phyloP scores from a whole-genome alignment of 2,113 vertebrate species.

The Brienomyrus brachyistius region DNA sequence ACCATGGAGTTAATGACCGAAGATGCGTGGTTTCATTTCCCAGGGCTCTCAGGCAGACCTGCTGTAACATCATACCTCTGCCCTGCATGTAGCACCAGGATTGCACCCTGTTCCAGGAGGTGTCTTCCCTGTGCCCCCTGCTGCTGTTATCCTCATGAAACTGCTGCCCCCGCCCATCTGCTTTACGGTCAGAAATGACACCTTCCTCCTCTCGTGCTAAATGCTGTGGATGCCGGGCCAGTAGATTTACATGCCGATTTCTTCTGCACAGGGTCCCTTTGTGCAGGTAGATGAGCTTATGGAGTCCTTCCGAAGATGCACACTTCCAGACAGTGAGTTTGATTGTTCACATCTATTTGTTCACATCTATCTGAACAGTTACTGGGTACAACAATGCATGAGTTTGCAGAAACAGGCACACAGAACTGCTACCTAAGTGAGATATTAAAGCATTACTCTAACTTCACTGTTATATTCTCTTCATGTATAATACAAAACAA shows the following conservation, averaged over 20 bases:
- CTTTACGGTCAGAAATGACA: conserved; percentile 75
- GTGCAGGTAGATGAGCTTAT: conserved; percentile 97
- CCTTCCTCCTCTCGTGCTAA: neutral
- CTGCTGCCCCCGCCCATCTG: conserved; percentile 89
- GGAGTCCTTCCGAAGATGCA: conserved; percentile 91
- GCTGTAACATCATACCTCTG: neutral
- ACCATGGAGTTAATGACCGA: neutral
- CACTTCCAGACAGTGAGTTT: conserved; percentile 90
- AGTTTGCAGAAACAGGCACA: neutral
- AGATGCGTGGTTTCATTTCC: neutral
- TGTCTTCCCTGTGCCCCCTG: conserved; percentile 92
- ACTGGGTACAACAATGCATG: neutral
- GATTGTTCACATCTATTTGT: neutral
- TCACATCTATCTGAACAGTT: neutral
- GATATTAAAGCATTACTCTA: neutral
- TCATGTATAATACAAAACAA: neutral
- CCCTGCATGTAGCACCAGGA: conserved; percentile 72
- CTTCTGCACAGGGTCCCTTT: conserved; percentile 78
- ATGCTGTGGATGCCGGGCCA: neutral
- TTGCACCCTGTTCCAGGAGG: conserved; percentile 93
- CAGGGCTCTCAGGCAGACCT: neutral
- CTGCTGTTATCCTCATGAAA: conserved; percentile 93
- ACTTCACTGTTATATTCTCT: neutral
- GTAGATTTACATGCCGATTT: neutral
- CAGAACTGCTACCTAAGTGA: neutral